Conservation (phyloP, 2,113 vertebrate genomes). For the Zingel zingel region DNA sequence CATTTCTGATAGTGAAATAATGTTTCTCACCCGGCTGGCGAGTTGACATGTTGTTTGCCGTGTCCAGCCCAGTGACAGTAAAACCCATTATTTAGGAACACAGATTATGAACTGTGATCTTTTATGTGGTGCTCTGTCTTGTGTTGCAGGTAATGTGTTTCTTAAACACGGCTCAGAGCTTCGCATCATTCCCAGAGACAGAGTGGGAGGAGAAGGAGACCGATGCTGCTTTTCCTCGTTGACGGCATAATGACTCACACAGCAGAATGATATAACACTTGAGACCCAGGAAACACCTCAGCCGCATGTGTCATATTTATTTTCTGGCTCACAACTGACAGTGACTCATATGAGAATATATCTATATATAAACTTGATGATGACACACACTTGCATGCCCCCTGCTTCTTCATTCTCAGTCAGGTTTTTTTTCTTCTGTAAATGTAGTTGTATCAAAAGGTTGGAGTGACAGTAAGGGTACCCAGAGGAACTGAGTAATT, state of each 20-base stretch:
- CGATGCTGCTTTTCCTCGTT: slow-evolving; percentile 52
- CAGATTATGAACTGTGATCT: slow-evolving; percentile 21
- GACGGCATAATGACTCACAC: slow-evolving; percentile 66
- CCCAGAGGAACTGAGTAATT: slow-evolving; percentile 10
- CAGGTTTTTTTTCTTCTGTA: background rate
- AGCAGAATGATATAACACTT: slow-evolving; percentile 42
- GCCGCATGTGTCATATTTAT: slow-evolving; percentile 60
- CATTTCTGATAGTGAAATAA: background rate
- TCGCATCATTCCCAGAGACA: slow-evolving; percentile 86
- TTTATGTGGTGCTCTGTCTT: slow-evolving; percentile 31
- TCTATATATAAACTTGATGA: slow-evolving; percentile 42
- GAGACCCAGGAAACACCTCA: slow-evolving; percentile 69
- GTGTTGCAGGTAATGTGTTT: slow-evolving; percentile 84
- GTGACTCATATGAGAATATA: slow-evolving; percentile 56
- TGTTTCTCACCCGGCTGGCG: background rate
- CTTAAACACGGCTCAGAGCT: slow-evolving; percentile 87
- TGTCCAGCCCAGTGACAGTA: background rate
- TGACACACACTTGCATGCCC: slow-evolving; percentile 12
- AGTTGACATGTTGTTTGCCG: slow-evolving; percentile 2
- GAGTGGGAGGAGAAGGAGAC: slow-evolving; percentile 82
- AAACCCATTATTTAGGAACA: slow-evolving; percentile 17
- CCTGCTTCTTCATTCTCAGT: slow-evolving; percentile 20
- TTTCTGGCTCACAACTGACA: slow-evolving; percentile 54
- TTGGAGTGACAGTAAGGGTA: slow-evolving; percentile 9
- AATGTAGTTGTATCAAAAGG: slow-evolving; percentile 6